Base-by-base conservation (phyloP, 2,888 invertebrate genomes). In the Stenichneumon culpator region DNA sequence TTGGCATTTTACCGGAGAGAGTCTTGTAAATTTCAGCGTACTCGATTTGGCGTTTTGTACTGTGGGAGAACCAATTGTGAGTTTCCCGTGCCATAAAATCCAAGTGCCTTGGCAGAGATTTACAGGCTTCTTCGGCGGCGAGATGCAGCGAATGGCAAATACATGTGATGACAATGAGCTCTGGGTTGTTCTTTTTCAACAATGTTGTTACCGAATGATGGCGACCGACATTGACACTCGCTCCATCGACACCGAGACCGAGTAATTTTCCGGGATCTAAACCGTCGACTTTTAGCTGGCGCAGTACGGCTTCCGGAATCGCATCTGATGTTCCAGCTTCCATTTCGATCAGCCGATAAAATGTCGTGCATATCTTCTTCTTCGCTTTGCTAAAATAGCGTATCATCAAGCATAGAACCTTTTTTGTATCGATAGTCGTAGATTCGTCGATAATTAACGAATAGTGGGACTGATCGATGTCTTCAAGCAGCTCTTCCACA, bases 401-500 rank as follows among this genome's bases (percentile, higher is more conserved):
- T 7, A 88, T 79, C 86, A 86, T 87, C 9, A 86, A 11, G 73
- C 88, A 89, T 9, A 88, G 44, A 14, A 87, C 44, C 67, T 86
- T 82, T 47, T 79, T 79, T 44, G 83, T 86, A n/a, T 84, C 82
- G 3, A 89, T 80, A 72, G 87, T 88, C 36, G 89, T 91, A 52
- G 88, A 90, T 84, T 91, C 90, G 67, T 91, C 90, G 25, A 90
- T 87, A 63, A 90, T 90, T 14, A 90, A 74, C 0, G 91, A 91
- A 54, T 87, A 91, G 25, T 88, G 84, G 54, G 73, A 88, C 80
- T 91, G 75, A 39, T 89, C 90, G 32, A 91, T 85, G 19, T 92
- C 91, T 70, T 89, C 84, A 6, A 91, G 74, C n/a, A 92, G 85
- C 9, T 86, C 89, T 75, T 89, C 47, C 6, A 90, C 50, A 82